Evolutionary conservation across 2,797 vertebrate species (phyloP), one percentile per base, ranked within the genome.

Genomic region (Onychomys leucogaster): DNA sequence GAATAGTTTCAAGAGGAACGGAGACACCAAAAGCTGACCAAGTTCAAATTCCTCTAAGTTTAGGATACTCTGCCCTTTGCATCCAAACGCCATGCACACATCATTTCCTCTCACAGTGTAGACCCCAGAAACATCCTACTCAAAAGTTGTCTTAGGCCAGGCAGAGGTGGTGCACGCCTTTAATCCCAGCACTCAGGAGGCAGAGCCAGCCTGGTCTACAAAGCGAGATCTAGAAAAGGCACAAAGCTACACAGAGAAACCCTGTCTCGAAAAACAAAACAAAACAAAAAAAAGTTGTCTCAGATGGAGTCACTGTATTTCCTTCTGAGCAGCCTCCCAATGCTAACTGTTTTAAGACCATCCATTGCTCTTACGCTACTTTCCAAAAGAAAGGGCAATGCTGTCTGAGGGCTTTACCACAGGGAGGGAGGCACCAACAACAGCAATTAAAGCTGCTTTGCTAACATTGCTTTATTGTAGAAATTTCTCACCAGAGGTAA

Each of bases 381-480:
- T 96, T 34, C 61, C 76, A 0, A 37, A 93, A 80, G 91, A 94
- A 89, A n/a, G 81, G 34, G 92, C 94, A 94, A 19, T 32, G 55
- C 25, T 57, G 8, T 94, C 52, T 94, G 94, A 98, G 78, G 92
- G 90, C 73, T 86, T 75, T 32, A 49, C 81, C 86, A 37, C 55
- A 81, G 80, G 43, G 32, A 78, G 23, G 49, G n/a, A 89, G 46
- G n/a, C 63, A 89, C 75, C 11, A 75, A 23, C 37, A 49, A 82
- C 0, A 84, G 80, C 76, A 88, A 90, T 89, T 97, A 83, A 77
- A 4, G 98, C 97, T 91, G 97, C 95, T 98, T 96, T 71, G 77
- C 96, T 4, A 77, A 95, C 97, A 92, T 96, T 94, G 52, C 34
- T 96, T 96, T 19, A 76, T 81, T 96, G 89, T 21, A 91, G 96